Percentiles rank a stretch among this genome's conserved stretches.
phyloP scores from a whole-genome alignment of 2,888 invertebrate species.

The Synergus itoensis region DNA sequence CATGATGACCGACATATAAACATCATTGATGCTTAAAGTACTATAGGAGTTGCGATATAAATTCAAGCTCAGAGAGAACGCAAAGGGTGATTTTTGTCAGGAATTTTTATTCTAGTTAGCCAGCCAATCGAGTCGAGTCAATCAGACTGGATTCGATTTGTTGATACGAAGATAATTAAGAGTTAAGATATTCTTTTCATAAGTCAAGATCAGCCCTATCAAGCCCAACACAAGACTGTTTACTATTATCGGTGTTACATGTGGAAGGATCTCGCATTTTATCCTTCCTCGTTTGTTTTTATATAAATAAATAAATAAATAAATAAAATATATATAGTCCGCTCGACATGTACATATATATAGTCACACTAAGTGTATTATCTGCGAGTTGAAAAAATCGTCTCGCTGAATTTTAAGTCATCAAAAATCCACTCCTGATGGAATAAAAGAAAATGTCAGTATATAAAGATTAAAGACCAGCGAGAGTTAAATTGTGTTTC shows the following conservation, averaged over 20 bases:
- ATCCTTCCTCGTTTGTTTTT: conserved; percentile 56
- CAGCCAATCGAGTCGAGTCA: not conserved
- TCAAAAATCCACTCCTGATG: conserved; percentile 35
- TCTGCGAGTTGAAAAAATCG: conserved; percentile 48
- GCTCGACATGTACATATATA: conserved; percentile 54
- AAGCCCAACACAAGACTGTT: conserved; percentile 74
- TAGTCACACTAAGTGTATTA: conserved; percentile 44
- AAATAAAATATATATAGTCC: conserved; percentile 49
- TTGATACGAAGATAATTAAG: conserved; percentile 37
- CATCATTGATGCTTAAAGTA: conserved; percentile 38
- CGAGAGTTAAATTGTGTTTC: conserved; percentile 65
- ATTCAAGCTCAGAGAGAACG: conserved; percentile 30
- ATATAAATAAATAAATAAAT: conserved; percentile 41
- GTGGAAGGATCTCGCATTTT: conserved; percentile 60
- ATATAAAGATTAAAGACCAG: conserved; percentile 43
- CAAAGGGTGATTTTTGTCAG: conserved; percentile 33
- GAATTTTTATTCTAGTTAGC: conserved; percentile 8
- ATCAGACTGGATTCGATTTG: not conserved
- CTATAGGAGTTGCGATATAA: conserved; percentile 52
- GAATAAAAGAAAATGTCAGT: not conserved
- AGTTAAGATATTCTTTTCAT: conserved; percentile 40
- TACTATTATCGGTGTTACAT: conserved; percentile 69
- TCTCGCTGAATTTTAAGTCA: conserved; percentile 40
- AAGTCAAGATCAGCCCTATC: conserved; percentile 55
- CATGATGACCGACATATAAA: conserved; percentile 49